These are phyloP conservation scores for Xylocopa sonorina DNA, from an alignment of 1,140 invertebrate species.

Conservation along the genomic window DNA sequence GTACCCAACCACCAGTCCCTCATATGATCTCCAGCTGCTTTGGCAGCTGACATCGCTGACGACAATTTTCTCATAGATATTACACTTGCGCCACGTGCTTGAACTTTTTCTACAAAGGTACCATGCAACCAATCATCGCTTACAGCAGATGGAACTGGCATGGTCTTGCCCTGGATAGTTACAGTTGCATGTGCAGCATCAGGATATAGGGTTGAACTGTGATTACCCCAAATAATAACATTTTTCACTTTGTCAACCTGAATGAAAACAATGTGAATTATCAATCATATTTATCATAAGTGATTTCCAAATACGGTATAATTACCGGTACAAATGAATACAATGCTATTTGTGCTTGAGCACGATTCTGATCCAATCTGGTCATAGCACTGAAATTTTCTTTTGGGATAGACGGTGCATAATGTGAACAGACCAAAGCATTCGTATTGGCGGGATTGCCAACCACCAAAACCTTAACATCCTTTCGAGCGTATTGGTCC, in stretches of 20 bases:
- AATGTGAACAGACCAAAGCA: slow-evolving; percentile 97
- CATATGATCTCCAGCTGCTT: slow-evolving; percentile 99
- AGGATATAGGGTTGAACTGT: slow-evolving; percentile 99
- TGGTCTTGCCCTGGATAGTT: slow-evolving; percentile 80
- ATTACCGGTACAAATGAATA: slow-evolving; percentile 83
- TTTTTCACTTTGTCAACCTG: slow-evolving; percentile 91
- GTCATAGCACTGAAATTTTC: slow-evolving; percentile 99
- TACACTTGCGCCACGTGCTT: slow-evolving; percentile 98
- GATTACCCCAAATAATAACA: slow-evolving; percentile 99
- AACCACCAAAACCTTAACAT: slow-evolving; percentile 98
- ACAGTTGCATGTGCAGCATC: slow-evolving; percentile 95
- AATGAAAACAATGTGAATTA: too few species aligned
- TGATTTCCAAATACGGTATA: too few species aligned
- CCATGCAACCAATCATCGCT: slow-evolving; percentile 93
- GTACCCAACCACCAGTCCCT: slow-evolving; percentile 97
- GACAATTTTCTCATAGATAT: slow-evolving; percentile 99
- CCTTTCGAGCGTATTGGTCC: slow-evolving; percentile 96
- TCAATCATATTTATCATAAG: too few species aligned
- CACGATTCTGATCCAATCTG: slow-evolving; percentile 98
- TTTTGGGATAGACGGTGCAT: slow-evolving; percentile 98
- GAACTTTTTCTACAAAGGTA: slow-evolving; percentile 95
- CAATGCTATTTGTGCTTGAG: slow-evolving; percentile 90
- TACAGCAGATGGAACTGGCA: slow-evolving; percentile 87
- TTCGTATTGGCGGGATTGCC: slow-evolving; percentile 99
- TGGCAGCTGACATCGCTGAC: slow-evolving; percentile 99